A percentile compares a stretch with the other conserved stretches of the same genome.
Conservation (phyloP, 2,797 vertebrate genomes). For the Moxostoma hubbsi region DNA sequence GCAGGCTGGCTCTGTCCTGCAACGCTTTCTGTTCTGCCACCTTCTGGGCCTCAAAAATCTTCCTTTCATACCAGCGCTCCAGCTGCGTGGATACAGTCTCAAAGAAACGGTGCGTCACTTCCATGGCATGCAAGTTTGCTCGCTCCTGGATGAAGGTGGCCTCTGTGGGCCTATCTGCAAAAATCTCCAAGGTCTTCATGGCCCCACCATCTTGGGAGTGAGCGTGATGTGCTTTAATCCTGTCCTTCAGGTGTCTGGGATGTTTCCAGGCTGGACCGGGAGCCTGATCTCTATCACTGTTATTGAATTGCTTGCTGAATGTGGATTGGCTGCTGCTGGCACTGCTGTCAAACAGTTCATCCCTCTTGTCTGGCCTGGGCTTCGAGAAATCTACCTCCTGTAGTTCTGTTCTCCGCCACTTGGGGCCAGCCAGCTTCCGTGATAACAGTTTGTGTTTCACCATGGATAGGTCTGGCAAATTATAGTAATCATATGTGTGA, state of each 20-base stretch:
- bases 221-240: slow-evolving; percentile 39
- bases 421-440: slow-evolving; percentile 62
- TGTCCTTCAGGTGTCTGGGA: slow-evolving; percentile 51
- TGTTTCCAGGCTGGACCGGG: slow-evolving; percentile 67
- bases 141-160: slow-evolving; percentile 67
- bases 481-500: slow-evolving; percentile 62
- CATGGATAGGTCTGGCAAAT: slow-evolving; percentile 48
- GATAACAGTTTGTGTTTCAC: slow-evolving; percentile 17
- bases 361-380: slow-evolving; percentile 61
- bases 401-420: slow-evolving; percentile 66
- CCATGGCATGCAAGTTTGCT: slow-evolving; percentile 81
- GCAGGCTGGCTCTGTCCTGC: slow-evolving; percentile 80
- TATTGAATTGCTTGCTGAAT: slow-evolving; percentile 60
- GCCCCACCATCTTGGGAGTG: slow-evolving; percentile 48
- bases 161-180: slow-evolving; percentile 57
- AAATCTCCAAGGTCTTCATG: slow-evolving; percentile 64
- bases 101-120: slow-evolving; percentile 90
- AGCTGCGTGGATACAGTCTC: slow-evolving; percentile 87
- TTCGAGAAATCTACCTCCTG: slow-evolving; percentile 56
- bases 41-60: slow-evolving; percentile 82
- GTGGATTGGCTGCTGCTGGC: slow-evolving; percentile 66
- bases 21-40: slow-evolving; percentile 79
- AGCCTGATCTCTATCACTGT: slow-evolving; percentile 66
- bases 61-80: slow-evolving; percentile 91
- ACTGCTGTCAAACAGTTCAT: slow-evolving; percentile 64